phyloP scores from a whole-genome alignment of 2,888 invertebrate species.

The Megamerina dolium region DNA sequence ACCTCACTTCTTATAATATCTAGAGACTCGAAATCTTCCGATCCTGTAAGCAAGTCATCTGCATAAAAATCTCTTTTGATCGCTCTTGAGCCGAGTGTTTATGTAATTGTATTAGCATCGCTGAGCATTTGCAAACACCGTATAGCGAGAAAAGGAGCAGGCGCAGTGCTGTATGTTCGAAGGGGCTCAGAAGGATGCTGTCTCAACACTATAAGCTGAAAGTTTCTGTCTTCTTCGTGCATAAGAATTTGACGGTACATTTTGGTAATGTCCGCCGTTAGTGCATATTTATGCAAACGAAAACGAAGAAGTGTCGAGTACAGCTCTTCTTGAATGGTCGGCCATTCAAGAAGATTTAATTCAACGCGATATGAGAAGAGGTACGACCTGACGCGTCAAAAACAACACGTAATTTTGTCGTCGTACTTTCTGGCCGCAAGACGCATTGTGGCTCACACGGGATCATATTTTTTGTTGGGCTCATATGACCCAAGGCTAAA shows the following conservation, averaged over 20 bases:
- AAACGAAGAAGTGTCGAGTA: conserved; percentile 3
- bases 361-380: too few relatives aligned
- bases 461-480: conserved; percentile 6
- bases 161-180: background rate
- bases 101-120: too few relatives aligned
- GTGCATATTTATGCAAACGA: conserved; percentile 1
- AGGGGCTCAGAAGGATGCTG: background rate
- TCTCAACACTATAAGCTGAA: conserved; percentile 5
- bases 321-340: conserved; percentile 8
- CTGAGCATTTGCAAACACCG: background rate
- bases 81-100: too few relatives aligned
- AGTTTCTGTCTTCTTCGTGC: conserved; percentile 7
- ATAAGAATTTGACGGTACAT: conserved; percentile 6
- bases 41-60: too few relatives aligned
- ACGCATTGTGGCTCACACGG: conserved; percentile 4
- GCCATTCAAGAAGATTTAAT: conserved; percentile 15
- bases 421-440: background rate
- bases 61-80: too few relatives aligned
- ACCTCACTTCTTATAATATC: too few relatives aligned
- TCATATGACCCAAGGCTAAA: conserved; percentile 19
- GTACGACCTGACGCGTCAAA: too few relatives aligned
- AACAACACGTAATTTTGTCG: too few relatives aligned
- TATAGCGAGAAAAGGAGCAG: conserved; percentile 5
- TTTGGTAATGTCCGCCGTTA: background rate
- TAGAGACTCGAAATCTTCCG: too few relatives aligned